Percentiles rank a stretch among this genome's conserved stretches.
Evolutionary conservation across 2,888 invertebrate species (phyloP).

Genomic region (Prosopocoilus inquinatus): DNA sequence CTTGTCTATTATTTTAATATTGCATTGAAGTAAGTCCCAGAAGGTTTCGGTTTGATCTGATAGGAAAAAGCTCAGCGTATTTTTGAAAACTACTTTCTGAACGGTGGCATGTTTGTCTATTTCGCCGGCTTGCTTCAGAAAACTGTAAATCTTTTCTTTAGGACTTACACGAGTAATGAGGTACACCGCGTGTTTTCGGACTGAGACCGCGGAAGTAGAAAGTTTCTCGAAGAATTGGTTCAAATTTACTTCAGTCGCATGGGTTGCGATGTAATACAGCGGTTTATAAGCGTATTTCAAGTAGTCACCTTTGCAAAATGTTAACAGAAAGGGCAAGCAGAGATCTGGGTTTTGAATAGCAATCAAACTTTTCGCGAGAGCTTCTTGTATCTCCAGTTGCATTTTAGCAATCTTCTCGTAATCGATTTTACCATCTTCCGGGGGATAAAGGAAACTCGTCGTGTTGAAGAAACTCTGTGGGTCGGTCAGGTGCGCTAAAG

Average conservation of each 20-base stretch:
- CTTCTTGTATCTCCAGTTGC: neutral
- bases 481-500: no score
- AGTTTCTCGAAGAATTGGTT: neutral
- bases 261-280: neutral
- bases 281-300: conserved; percentile 10
- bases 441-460: neutral
- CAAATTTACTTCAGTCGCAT: conserved; percentile 11
- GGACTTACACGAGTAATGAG: conserved; percentile 1
- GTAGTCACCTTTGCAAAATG: conserved; percentile 16
- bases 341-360: neutral
- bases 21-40: neutral
- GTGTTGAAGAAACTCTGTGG: no score
- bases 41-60: conserved; percentile 13
- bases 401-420: neutral
- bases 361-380: neutral
- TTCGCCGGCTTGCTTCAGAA: neutral
- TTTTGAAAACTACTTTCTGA: neutral
- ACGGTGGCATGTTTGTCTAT: neutral
- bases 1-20: neutral
- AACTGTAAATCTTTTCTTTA: neutral
- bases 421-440: conserved; percentile 6
- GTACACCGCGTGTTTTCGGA: conserved; percentile 14
- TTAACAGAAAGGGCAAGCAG: conserved; percentile 4
- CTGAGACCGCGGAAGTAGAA: conserved; percentile 9
- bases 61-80: neutral